Conservation (phyloP, 2,113 vertebrate species). For the Ctenomys sociabilis region DNA sequence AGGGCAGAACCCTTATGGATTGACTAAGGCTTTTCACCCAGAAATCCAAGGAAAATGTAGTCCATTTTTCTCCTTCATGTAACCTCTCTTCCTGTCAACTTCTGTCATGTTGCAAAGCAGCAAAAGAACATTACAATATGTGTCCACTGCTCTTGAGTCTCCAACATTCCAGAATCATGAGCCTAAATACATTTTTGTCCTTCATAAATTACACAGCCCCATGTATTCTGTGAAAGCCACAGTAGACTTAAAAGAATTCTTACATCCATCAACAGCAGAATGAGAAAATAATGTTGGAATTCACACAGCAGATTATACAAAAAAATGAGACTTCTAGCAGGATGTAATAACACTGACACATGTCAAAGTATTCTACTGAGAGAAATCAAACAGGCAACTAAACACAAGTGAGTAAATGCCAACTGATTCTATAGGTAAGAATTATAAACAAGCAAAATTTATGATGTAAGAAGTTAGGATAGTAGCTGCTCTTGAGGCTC, state of each 20-base stretch:
- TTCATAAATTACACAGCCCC: not conserved
- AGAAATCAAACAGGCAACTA: not conserved
- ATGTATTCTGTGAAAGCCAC: not conserved
- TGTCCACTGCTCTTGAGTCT: not conserved
- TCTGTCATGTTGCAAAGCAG: not conserved
- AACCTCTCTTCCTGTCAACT: not conserved
- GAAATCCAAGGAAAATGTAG: not conserved
- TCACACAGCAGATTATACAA: not conserved
- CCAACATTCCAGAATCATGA: not conserved
- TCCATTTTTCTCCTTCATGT: not conserved
- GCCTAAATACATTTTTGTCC: not conserved
- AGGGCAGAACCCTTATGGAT: too few relatives aligned
- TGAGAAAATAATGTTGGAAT: not conserved
- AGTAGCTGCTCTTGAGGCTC: not conserved
- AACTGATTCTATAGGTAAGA: not conserved
- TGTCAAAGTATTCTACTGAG: not conserved
- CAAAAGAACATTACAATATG: not conserved
- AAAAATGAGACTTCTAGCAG: constrained; percentile 16
- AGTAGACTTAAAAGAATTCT: not conserved
- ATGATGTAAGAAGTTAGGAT: not conserved
- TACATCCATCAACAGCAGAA: not conserved
- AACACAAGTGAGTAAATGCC: not conserved
- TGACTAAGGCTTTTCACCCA: not conserved
- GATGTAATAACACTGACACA: not conserved
- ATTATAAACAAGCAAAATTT: constrained; percentile 25